Conservation (phyloP, 2,888 invertebrate genomes). For the Dione vanillae region DNA sequence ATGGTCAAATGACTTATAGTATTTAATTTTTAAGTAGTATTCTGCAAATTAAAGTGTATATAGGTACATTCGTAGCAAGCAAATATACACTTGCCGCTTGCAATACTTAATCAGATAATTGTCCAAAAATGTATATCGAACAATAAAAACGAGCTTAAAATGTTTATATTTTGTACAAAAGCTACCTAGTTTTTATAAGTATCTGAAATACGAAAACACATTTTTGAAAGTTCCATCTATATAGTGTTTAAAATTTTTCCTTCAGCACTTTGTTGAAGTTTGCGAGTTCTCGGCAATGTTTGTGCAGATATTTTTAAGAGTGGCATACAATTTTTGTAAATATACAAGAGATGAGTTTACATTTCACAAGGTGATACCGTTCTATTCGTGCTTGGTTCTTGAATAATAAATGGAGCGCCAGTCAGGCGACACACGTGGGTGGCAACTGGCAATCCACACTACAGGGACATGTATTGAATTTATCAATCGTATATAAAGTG, state of each 20-base stretch:
- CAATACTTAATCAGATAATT: too few species aligned
- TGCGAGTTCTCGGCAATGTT: slow-evolving; percentile 6
- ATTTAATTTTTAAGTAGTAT: too few species aligned
- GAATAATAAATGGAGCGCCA: slow-evolving; percentile 66
- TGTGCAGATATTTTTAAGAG: slow-evolving; percentile 18
- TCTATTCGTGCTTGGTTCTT: slow-evolving; percentile 53
- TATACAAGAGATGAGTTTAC: slow-evolving; percentile 19
- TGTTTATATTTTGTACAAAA: background rate
- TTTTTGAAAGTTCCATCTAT: background rate
- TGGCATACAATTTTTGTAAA: slow-evolving; percentile 13
- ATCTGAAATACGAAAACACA: background rate
- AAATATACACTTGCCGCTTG: too few species aligned
- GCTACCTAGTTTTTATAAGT: background rate
- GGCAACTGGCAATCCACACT: slow-evolving; percentile 38
- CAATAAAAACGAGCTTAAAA: too few species aligned
- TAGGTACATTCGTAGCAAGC: too few species aligned
- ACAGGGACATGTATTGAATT: slow-evolving; percentile 30
- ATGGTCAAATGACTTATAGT: too few species aligned
- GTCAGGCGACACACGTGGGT: slow-evolving; percentile 51
- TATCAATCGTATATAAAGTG: slow-evolving; percentile 22
- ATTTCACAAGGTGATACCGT: slow-evolving; percentile 16
- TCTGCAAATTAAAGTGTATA: too few species aligned
- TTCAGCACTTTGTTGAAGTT: slow-evolving; percentile 4
- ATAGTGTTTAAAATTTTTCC: background rate
- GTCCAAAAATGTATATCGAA: too few species aligned